phyloP scores from a whole-genome alignment of 1,140 invertebrate species.

The Calliphora vicina region DNA sequence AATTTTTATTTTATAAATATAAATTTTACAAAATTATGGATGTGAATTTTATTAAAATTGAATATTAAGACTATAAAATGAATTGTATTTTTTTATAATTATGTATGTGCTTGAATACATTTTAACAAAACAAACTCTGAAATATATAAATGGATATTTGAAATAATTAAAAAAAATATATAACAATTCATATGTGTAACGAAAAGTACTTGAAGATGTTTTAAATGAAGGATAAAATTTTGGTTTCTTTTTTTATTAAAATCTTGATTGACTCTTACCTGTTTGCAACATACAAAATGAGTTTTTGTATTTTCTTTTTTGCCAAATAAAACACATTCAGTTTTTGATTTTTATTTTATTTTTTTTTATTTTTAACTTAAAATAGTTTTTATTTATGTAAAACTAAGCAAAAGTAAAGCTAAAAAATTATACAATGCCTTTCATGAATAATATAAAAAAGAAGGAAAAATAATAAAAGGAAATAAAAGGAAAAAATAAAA shows the following conservation, averaged over 20 bases:
- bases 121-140: background rate
- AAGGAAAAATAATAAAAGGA: background rate
- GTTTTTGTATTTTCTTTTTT: background rate
- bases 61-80: background rate
- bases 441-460: slow-evolving; percentile 25
- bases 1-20: background rate
- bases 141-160: too few species aligned
- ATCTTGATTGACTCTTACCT: too few species aligned
- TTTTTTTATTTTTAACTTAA: slow-evolving; percentile 27
- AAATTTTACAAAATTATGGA: background rate
- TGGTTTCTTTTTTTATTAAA: too few species aligned
- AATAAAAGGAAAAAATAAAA: background rate
- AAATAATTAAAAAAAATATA: too few species aligned
- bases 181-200: too few species aligned
- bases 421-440: slow-evolving; percentile 34
- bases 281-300: too few species aligned
- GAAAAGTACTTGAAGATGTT: too few species aligned
- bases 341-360: slow-evolving; percentile 28
- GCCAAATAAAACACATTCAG: background rate
- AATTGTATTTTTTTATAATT: background rate
- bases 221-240: too few species aligned
- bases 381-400: slow-evolving; percentile 11
- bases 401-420: slow-evolving; percentile 34
- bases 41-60: background rate
- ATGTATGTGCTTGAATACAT: background rate